Evolutionary conservation across 2,113 vertebrate genomes (phyloP).

Genomic region (Odobenus rosmarus): DNA sequence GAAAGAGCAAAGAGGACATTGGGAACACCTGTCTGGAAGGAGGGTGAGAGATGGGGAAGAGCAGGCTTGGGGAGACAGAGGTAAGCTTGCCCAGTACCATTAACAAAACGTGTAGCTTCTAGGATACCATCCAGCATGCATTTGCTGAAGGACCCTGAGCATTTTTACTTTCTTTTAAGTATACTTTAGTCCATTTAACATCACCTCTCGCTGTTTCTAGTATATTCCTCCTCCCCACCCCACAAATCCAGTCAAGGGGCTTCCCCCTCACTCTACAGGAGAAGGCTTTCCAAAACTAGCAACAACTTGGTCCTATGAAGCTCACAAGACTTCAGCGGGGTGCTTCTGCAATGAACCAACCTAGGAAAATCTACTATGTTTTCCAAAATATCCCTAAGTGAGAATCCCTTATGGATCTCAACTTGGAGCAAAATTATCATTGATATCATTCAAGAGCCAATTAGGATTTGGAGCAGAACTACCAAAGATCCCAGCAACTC

Average conservation of each 20-base stretch:
- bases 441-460: constrained; percentile 64
- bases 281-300: background rate
- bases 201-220: background rate
- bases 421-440: constrained; percentile 68
- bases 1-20: fast-evolving
- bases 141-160: fast-evolving
- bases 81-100: fast-evolving
- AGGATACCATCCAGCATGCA: fast-evolving
- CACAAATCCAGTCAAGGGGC: background rate
- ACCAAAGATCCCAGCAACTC: constrained; percentile 53
- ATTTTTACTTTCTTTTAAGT: background rate
- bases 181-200: background rate
- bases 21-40: background rate
- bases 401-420: constrained; percentile 51
- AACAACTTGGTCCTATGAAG: constrained; percentile 54
- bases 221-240: background rate
- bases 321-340: constrained; percentile 68
- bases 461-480: constrained; percentile 69
- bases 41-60: background rate
- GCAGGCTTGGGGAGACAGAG: background rate
- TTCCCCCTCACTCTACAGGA: fast-evolving
- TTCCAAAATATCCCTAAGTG: constrained; percentile 43
- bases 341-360: constrained; percentile 77
- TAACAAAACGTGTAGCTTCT: fast-evolving
- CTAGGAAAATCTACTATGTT: constrained; percentile 34